These are phyloP conservation scores for Oryzias woworae DNA, from an alignment of 2,113 vertebrate species.

Conservation along the genomic window DNA sequence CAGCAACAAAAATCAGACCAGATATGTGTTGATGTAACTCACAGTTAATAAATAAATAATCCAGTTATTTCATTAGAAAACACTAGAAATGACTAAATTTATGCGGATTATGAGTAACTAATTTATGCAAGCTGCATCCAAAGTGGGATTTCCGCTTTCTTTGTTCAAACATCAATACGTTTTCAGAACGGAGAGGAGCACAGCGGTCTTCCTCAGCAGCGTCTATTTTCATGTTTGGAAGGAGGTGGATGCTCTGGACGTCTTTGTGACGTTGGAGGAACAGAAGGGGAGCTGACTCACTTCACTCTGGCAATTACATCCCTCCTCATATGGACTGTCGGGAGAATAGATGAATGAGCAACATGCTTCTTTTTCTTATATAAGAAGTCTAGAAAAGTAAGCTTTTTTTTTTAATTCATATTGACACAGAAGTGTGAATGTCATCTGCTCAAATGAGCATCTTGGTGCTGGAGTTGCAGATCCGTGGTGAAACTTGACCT, in stretches of 20 bases:
- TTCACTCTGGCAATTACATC: constrained; percentile 59
- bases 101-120: too few species aligned
- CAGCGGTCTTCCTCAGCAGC: constrained; percentile 38
- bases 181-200: constrained; percentile 6
- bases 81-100: too few species aligned
- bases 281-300: constrained; percentile 71
- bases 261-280: constrained; percentile 64
- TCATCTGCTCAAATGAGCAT: constrained; percentile 1
- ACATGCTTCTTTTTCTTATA: constrained; percentile 29
- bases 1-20: too few species aligned
- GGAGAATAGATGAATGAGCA: constrained; percentile 25
- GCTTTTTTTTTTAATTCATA: not conserved
- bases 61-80: too few species aligned
- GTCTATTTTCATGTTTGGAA: constrained; percentile 68
- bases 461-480: constrained; percentile 16
- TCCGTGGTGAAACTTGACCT: constrained; percentile 47
- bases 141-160: not conserved
- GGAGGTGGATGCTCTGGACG: constrained; percentile 60
- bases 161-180: not conserved
- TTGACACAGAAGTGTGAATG: constrained; percentile 9
- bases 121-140: too few species aligned
- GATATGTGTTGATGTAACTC: too few species aligned
- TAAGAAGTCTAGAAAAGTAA: constrained; percentile 34
- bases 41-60: too few species aligned
- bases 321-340: constrained; percentile 69